These are phyloP conservation scores for Baccha elongata DNA, from an alignment of 2,888 invertebrate genomes.

Conservation along the genomic window DNA sequence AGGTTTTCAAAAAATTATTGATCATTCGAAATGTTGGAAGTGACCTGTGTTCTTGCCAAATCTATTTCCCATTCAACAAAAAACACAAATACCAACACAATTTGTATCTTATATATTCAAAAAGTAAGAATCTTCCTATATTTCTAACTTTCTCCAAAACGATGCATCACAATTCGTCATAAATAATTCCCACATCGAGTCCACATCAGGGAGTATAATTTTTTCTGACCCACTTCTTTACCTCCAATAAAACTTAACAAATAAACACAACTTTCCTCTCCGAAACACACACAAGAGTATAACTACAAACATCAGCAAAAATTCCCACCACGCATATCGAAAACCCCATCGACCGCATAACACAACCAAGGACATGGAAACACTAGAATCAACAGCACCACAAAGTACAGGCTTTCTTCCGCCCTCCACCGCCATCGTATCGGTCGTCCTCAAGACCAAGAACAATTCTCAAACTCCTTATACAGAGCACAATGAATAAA, in stretches of 20 bases:
- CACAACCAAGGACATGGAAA: constrained; percentile 50
- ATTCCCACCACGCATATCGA: constrained; percentile 37
- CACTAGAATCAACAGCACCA: constrained; percentile 36
- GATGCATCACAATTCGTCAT: constrained; percentile 48
- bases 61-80: neutral
- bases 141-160: neutral
- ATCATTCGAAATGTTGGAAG: too few species aligned
- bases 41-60: too few species aligned
- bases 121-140: neutral
- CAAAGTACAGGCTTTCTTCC: constrained; percentile 13
- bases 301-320: constrained; percentile 41
- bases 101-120: constrained; percentile 7
- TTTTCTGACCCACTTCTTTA: constrained; percentile 70
- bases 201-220: constrained; percentile 29
- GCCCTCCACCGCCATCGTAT: neutral
- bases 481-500: constrained; percentile 64
- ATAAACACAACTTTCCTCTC: constrained; percentile 53
- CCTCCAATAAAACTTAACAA: constrained; percentile 68
- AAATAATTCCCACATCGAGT: constrained; percentile 54
- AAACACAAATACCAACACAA: constrained; percentile 6
- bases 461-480: constrained; percentile 35
- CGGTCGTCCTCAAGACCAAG: neutral
- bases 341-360: constrained; percentile 50
- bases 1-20: too few species aligned
- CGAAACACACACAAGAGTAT: neutral